These are phyloP conservation scores for Pelosia muscerda DNA, from an alignment of 2,888 invertebrate genomes.

Conservation along the genomic window DNA sequence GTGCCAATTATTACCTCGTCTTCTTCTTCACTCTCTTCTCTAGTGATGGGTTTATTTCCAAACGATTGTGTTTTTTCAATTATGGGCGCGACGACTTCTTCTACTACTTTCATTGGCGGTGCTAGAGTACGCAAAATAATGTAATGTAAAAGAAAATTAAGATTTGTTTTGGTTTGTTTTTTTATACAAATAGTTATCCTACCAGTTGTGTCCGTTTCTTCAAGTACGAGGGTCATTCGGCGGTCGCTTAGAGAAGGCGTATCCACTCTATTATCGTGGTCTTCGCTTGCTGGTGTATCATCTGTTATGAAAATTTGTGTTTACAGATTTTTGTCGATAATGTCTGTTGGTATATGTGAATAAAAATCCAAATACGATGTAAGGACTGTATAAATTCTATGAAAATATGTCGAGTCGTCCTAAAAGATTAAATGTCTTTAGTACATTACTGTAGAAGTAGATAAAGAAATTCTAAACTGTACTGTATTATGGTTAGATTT, in stretches of 20 bases:
- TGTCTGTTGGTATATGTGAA: neutral
- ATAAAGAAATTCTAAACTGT: neutral
- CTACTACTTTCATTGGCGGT: conserved; percentile 47
- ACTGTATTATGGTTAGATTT: neutral
- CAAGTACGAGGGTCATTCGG: conserved; percentile 78
- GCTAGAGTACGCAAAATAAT: conserved; percentile 54
- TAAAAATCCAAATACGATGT: conserved; percentile 3
- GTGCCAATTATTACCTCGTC: conserved; percentile 55
- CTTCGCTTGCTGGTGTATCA: conserved; percentile 68
- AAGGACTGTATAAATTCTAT: conserved; percentile 19
- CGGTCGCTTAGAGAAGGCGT: conserved; percentile 70
- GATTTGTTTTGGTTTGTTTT: conserved; percentile 22
- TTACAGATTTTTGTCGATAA: conserved; percentile 27
- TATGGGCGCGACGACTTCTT: conserved; percentile 51
- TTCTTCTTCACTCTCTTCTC: conserved; percentile 63
- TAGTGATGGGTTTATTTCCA: conserved; percentile 56
- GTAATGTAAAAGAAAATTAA: conserved; percentile 31
- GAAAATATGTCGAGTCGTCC: conserved; percentile 12
- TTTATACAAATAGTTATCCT: conserved; percentile 46
- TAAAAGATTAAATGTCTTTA: conserved; percentile 17
- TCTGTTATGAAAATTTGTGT: conserved; percentile 65
- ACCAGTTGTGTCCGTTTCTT: conserved; percentile 62
- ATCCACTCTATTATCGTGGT: conserved; percentile 67
- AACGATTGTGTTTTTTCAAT: conserved; percentile 48
- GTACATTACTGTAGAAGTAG: neutral